Conservation (phyloP, 2,113 vertebrate species). For the Colossoma macropomum region DNA sequence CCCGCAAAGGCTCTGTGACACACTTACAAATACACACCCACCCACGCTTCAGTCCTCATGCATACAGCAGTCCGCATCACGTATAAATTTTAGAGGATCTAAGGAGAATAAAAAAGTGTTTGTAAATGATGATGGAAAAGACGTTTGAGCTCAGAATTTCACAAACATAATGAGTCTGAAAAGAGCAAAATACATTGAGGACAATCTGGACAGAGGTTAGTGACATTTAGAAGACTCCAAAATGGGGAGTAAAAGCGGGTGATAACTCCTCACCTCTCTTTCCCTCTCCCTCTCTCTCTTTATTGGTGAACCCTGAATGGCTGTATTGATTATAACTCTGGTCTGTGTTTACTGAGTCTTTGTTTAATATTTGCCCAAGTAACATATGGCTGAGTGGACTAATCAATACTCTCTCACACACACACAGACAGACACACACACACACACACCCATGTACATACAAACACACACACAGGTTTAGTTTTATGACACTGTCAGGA, state of each 20-base stretch:
- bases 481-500: no score
- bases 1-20: background rate
- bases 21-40: background rate
- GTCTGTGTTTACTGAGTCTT: slow-evolving; percentile 6
- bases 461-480: no score
- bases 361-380: background rate
- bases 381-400: background rate
- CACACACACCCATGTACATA: no score
- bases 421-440: background rate
- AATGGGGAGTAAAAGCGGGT: background rate
- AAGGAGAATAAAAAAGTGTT: no score
- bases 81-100: no score
- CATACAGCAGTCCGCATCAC: background rate
- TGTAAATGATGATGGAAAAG: no score
- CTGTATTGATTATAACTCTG: background rate
- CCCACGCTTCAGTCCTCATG: background rate
- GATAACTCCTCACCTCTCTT: background rate
- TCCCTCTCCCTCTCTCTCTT: background rate
- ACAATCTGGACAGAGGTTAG: background rate
- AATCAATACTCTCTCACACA: background rate
- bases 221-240: background rate
- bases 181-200: background rate
- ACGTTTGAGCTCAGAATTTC: no score
- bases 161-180: background rate
- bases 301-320: background rate